Conservation (phyloP, 2,888 invertebrate species). For the Oasisia sp. region DNA sequence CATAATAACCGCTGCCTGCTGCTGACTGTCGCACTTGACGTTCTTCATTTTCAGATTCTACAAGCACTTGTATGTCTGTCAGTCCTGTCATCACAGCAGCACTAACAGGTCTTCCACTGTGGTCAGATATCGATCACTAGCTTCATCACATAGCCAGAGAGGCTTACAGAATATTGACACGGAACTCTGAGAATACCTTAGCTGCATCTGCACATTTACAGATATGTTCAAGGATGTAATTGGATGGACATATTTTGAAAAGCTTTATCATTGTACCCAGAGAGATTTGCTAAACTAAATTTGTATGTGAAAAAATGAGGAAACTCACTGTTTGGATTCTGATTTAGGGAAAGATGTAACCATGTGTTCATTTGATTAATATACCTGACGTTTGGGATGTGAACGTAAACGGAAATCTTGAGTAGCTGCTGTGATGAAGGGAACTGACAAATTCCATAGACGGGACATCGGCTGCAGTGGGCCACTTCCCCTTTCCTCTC, state of each 20-base stretch:
- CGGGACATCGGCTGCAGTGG: neutral
- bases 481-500: neutral
- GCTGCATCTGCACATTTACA: too few relatives aligned
- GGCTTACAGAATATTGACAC: neutral
- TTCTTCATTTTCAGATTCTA: neutral
- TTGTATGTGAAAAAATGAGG: neutral
- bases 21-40: neutral
- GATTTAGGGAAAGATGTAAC: too few relatives aligned
- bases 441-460: neutral
- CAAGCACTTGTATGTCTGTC: neutral
- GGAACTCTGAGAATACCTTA: neutral
- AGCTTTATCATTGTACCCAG: neutral
- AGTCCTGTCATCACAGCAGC: neutral
- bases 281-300: neutral
- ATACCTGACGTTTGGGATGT: neutral
- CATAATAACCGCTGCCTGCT: neutral
- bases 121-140: neutral
- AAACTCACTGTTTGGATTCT: too few relatives aligned
- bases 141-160: neutral
- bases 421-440: neutral
- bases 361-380: neutral
- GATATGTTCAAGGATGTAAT: too few relatives aligned
- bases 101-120: neutral
- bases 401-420: neutral
- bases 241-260: neutral